Conservation (phyloP, 2,797 vertebrate species). For the Hipposideros larvatus region DNA sequence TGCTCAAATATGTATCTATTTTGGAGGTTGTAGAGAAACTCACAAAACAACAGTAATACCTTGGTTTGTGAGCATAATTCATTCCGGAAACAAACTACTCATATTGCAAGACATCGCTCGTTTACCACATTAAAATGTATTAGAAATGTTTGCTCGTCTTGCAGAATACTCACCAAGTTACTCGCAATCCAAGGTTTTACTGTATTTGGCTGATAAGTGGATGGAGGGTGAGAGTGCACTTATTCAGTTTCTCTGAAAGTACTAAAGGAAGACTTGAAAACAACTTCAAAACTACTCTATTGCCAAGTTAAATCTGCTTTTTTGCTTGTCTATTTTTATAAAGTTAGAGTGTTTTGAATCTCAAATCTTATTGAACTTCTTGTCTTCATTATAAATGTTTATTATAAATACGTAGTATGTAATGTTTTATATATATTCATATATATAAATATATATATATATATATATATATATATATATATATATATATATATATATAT, state of each 20-base stretch:
- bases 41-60: not conserved
- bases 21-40: not conserved
- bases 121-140: too few species aligned
- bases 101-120: too few species aligned
- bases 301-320: not conserved
- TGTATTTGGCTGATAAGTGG: not conserved
- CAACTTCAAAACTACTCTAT: not conserved
- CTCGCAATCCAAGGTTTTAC: too few species aligned
- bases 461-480: not conserved
- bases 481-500: not conserved
- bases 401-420: not conserved
- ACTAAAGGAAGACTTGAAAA: not conserved
- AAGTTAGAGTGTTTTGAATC: not conserved
- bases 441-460: too few species aligned
- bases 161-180: too few species aligned
- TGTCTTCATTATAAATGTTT: not conserved
- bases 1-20: not conserved
- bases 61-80: too few species aligned
- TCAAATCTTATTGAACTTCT: not conserved
- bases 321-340: not conserved
- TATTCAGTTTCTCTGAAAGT: not conserved
- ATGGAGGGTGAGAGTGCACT: not conserved
- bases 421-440: not conserved
- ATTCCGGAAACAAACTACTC: too few species aligned
- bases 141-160: too few species aligned